Evolutionary conservation across 1,140 invertebrate genomes (phyloP), one percentile per base, ranked within the genome.

Genomic region (Solenopsis fugax): DNA sequence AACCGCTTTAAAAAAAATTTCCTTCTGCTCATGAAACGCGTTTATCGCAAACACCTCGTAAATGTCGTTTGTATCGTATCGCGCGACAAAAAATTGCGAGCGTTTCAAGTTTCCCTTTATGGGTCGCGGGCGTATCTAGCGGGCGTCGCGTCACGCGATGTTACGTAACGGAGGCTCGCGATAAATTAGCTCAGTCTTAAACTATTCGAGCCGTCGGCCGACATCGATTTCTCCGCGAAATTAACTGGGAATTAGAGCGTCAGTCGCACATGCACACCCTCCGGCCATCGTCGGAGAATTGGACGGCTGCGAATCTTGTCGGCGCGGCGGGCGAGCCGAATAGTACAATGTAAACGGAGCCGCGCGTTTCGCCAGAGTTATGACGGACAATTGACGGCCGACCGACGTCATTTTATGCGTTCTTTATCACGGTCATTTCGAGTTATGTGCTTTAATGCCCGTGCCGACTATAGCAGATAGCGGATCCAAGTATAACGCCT

Each of bases 191-290:
- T 13, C 18, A 16, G 80, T 84, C 80, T 73, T 84, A 84, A 84
- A 75, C 80, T 13, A 84, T 84, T 54, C 80, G 69, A 62, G 54
- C 80, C 69, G 80, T 45, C 54, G 65, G 12, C 41, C 69, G 29
- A 37, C 69, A 84, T 84, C 69, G 69, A 84, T 84, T 75, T 84
- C 80, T 48, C 69, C 41, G 45, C 10, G 24, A 37, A 60, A 84
- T 84, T 84, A 84, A 84, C 54, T 18, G 60, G 80, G 29, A 84
- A 75, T 84, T 84, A 84, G 72, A 84, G 69, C 72, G 80, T 84
- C 80, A 84, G 80, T 75, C 69, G 41, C 69, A 80, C 54, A 60
- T 7, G 45, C 45, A 34, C 7, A 54, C 10, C 65, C 21, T 12
- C 34, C 21, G 24, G 52, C 21, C 34, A 37, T 12, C 12, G 48